Evolutionary conservation across 2,113 vertebrate genomes (phyloP), one percentile per base, ranked within the genome.

Genomic region (Herpetotheres cachinnans): DNA sequence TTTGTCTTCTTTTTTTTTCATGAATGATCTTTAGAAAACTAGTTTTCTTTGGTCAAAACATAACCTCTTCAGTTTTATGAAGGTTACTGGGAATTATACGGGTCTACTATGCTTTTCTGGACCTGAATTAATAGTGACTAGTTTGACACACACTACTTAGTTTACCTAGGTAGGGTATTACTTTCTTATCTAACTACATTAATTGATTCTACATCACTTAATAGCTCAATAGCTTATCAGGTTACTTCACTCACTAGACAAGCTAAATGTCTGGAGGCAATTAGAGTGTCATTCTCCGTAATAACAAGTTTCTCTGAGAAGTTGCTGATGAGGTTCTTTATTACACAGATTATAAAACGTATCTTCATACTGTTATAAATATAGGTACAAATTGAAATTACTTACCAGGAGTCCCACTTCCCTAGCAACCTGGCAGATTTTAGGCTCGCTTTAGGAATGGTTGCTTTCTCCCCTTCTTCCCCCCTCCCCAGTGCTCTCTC

Each of bases 241-340:
- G 91, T 97, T 96, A 94, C 95, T 97, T 97, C 96, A 96, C 97
- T 97, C 94, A 82, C 97, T 94, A 97, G 96, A 97, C 96, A 95
- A 89, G 94, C 95, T 94, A 97, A 97, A 98, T 97, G 96, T 97
- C 97, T 97, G 93, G 86, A 97, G 95, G 97, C 97, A 97, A 98
- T 98, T 97, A 97, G 96, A 97, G 94, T 98, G 97, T 97, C 97
- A 96, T 97, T 98, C 95, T 97, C 96, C 61, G 70, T 97, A 97
- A 97, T 97, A 97, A 98, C 97, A 97, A 97, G 96, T 97, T 98
- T 97, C 97, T 97, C 97, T 93, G 96, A 98, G 97, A 97, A 98
- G 97, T 97, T 98, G 92, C 96, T 97, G 97, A 98, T 97, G 97
- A 97, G 97, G 93, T 96, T 92, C 96, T 97, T 97, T 98, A 97